These are phyloP conservation scores for Meiosimyza platycephala DNA, from an alignment of 2,888 invertebrate species.

Conservation along the genomic window DNA sequence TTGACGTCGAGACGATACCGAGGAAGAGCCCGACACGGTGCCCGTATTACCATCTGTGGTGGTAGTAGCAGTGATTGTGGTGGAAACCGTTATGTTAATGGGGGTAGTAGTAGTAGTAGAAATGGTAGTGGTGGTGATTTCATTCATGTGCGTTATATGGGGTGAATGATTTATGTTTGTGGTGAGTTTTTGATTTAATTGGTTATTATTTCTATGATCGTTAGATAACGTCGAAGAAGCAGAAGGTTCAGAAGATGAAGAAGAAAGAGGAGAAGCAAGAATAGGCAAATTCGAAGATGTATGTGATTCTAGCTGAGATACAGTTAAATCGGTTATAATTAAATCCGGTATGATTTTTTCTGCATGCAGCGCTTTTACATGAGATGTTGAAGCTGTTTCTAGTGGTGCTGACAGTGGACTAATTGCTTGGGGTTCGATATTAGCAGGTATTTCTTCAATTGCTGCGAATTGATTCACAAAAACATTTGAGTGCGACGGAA, in stretches of 20 bases:
- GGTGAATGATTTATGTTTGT: slow-evolving; percentile 31
- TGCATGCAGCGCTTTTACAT: slow-evolving; percentile 19
- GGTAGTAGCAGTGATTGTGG: slow-evolving; percentile 58
- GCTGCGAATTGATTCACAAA: slow-evolving; percentile 54
- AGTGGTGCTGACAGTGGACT: too few species aligned
- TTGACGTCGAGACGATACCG: slow-evolving; percentile 79
- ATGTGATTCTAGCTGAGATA: slow-evolving; percentile 30
- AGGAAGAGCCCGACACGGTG: slow-evolving; percentile 63
- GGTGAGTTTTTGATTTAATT: slow-evolving; percentile 45
- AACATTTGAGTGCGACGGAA: slow-evolving; percentile 39
- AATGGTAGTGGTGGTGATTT: slow-evolving; percentile 38
- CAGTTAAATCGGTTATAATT: slow-evolving; percentile 27
- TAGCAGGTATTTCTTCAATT: slow-evolving; percentile 53
- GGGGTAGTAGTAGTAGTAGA: slow-evolving; percentile 43
- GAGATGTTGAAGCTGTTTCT: neutral
- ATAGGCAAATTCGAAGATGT: neutral
- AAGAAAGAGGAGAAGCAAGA: too few species aligned
- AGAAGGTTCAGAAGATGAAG: slow-evolving; percentile 37
- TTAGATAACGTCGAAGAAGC: slow-evolving; percentile 21
- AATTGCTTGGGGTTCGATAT: slow-evolving; percentile 13
- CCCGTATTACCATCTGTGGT: slow-evolving; percentile 64
- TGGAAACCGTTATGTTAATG: slow-evolving; percentile 37
- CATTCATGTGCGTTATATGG: slow-evolving; percentile 18
- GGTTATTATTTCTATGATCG: slow-evolving; percentile 41
- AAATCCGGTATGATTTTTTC: slow-evolving; percentile 25